Evolutionary conservation across 92 coral and sea anemone genomes (phyloP), one percentile per base, ranked within the genome.

Genomic region (Pocillopora meandrina): DNA sequence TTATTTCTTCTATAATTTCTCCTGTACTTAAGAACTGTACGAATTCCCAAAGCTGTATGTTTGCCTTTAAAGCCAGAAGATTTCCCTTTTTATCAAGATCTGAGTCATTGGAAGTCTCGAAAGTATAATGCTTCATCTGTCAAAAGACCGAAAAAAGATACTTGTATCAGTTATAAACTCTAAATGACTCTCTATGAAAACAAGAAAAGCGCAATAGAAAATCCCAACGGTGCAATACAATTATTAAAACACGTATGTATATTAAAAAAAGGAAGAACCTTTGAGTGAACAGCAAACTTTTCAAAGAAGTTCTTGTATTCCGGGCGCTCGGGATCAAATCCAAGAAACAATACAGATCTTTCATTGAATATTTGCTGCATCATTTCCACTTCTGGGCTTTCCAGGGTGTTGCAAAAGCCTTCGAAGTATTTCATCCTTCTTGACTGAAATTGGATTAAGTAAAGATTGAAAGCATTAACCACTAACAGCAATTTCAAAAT

Each of bases 11-110:
- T 71, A 90, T 90, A n/a, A 75, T 81, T 18, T 26, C 31, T 26
- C 93, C 93, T 19, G 93, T 90, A 60, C 93, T 90, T 58, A 90
- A 71, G 61, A 82, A 90, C 49, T 90, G 93, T 59, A 90, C 91
- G 74, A 90, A 90, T 19, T 90, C 93, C 93, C 93, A 90, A 10
- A 84, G 87, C 57, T 90, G 90, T 62, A 90, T 63, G 13, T 69
- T 71, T 4, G 93, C 93, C 67, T 90, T 90, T 58, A 90, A 42
- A 23, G 88, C 64, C 12, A 85, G 76, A 23, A 90, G 88, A 62
- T 80, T 90, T 64, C 93, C 91, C 59, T 71, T 66, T 42, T 26
- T 69, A 57, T 75, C 87, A 21, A 90, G 85, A 15, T 80, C 82
- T 10, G 93, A 82, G 33, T 76, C 64, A 11, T 56, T 55, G 58